Percentiles rank a stretch among this genome's conserved stretches.
Evolutionary conservation across 1,140 invertebrate genomes (phyloP).

Genomic region (Popillia japonica): DNA sequence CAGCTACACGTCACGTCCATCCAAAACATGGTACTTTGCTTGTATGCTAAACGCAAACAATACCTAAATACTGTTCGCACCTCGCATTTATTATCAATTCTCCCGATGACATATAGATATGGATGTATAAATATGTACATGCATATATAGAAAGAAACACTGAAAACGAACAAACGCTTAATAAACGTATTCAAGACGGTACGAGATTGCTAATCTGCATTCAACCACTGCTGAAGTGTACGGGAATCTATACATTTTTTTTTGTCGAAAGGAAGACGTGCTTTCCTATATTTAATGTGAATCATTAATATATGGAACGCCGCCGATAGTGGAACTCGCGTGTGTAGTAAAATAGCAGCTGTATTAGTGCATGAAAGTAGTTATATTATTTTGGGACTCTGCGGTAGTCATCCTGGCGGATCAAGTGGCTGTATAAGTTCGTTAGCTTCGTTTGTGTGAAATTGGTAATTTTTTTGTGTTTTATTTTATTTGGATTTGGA

Average conservation of each 20-base stretch:
- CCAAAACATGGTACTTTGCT: too few relatives aligned
- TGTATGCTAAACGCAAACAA: too few relatives aligned
- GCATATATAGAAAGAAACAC: background rate
- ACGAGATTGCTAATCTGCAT: background rate
- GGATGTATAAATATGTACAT: background rate
- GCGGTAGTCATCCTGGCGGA: too few relatives aligned
- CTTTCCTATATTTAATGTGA: constrained; percentile 6
- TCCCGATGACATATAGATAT: background rate
- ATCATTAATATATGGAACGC: background rate
- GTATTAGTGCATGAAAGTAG: background rate
- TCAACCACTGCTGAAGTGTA: background rate
- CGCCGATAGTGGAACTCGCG: background rate
- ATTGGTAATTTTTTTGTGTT: too few relatives aligned
- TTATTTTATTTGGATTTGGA: too few relatives aligned
- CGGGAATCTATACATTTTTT: background rate
- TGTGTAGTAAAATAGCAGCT: background rate
- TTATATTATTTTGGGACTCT: too few relatives aligned
- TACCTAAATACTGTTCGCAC: background rate
- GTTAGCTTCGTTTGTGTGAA: too few relatives aligned
- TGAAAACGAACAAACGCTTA: background rate
- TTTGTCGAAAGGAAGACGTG: background rate
- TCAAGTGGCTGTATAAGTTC: too few relatives aligned
- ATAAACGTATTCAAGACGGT: background rate
- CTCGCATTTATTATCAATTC: constrained; percentile 13
- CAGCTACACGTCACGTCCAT: too few relatives aligned